Evolutionary conservation across 2,888 invertebrate species (phyloP).

Genomic region (Cryptophagus acutangulus): DNA sequence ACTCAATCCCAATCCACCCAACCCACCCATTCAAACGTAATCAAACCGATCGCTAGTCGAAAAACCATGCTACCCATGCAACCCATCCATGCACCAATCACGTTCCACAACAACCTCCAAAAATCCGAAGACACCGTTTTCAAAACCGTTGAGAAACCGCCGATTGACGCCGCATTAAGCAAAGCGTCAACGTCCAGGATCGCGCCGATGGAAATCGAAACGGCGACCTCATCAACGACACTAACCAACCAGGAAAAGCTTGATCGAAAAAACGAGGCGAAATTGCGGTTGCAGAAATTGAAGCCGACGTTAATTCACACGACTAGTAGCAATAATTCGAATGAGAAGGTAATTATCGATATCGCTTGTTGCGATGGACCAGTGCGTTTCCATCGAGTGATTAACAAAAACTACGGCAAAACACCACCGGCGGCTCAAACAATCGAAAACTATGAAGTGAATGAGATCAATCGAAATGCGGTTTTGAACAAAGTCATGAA

Average conservation of each 20-base stretch:
- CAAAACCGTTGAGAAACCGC: conserved; percentile 23
- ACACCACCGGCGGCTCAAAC: conserved; percentile 32
- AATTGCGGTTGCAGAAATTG: conserved; percentile 10
- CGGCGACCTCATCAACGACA: no score
- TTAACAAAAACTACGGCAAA: conserved; percentile 72
- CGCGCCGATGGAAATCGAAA: background rate
- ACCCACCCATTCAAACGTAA: conserved; percentile 45
- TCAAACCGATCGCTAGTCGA: conserved; percentile 56
- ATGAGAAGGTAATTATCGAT: conserved; percentile 66
- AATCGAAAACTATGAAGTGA: conserved; percentile 29
- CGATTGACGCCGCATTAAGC: conserved; percentile 8
- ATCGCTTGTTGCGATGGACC: conserved; percentile 92
- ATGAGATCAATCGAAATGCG: conserved; percentile 36
- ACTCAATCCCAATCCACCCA: conserved; percentile 40
- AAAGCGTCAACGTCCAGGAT: conserved; percentile 30
- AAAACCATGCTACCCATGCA: conserved; percentile 38
- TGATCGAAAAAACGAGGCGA: no score
- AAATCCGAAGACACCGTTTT: conserved; percentile 44
- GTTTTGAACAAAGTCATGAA: conserved; percentile 47
- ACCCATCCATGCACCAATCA: conserved; percentile 29
- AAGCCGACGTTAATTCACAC: conserved; percentile 14
- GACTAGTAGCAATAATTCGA: no score
- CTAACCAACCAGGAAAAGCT: no score
- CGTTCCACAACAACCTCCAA: conserved; percentile 30
- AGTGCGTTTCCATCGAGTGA: conserved; percentile 76